Conservation (phyloP, 2,888 invertebrate species). For the Homarus gammarus region DNA sequence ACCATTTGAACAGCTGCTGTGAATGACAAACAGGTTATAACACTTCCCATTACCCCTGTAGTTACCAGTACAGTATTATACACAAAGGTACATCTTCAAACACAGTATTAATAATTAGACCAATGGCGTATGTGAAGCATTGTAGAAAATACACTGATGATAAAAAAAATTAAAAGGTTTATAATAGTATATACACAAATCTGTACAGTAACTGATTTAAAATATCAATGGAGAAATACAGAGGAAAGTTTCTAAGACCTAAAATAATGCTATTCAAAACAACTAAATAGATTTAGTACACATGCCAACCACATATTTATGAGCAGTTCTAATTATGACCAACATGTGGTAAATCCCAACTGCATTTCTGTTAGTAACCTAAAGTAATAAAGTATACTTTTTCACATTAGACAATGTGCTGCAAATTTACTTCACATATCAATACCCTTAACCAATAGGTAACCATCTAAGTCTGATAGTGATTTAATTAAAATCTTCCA, state of each 20-base stretch:
- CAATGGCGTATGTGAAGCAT: not conserved
- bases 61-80: slow-evolving; percentile 2
- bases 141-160: not conserved
- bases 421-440: too few species aligned
- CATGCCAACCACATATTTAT: not conserved
- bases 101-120: not conserved
- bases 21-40: not conserved
- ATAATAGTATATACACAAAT: not conserved
- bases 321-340: not conserved
- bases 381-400: too few species aligned
- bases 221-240: not conserved
- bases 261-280: not conserved
- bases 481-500: too few species aligned
- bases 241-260: not conserved
- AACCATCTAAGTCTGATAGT: too few species aligned
- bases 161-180: not conserved
- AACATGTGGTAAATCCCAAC: too few species aligned
- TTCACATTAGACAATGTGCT: too few species aligned
- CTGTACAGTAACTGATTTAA: not conserved
- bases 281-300: not conserved
- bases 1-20: slow-evolving; percentile 4
- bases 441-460: too few species aligned
- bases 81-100: not conserved
- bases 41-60: slow-evolving; percentile 14
- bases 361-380: too few species aligned